Conservation (phyloP, 2,888 invertebrate species). For the Dendrolimus pini region DNA sequence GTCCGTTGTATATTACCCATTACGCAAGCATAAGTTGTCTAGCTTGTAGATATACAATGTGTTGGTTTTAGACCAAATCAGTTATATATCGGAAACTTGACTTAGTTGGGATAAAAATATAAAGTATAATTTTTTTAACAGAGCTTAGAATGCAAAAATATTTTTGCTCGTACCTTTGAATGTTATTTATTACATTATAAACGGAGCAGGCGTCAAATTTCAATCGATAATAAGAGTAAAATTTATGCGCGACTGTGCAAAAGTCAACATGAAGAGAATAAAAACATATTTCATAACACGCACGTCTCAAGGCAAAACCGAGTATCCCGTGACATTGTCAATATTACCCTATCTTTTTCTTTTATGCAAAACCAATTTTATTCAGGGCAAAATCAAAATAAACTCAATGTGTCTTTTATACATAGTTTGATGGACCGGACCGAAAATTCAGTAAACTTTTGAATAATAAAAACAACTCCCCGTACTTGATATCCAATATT, state of each 20-base stretch:
- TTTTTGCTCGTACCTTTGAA: too few species aligned
- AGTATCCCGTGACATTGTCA: constrained; percentile 30
- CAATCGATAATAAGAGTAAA: background rate
- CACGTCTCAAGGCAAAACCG: constrained; percentile 22
- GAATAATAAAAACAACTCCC: constrained; percentile 65
- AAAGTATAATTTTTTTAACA: too few species aligned
- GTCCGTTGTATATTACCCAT: too few species aligned
- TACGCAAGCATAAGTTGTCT: too few species aligned
- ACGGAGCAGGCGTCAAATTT: too few species aligned
- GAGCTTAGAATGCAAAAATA: too few species aligned
- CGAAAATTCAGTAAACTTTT: constrained; percentile 44
- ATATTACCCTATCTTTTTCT: constrained; percentile 36
- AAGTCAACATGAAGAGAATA: constrained; percentile 5
- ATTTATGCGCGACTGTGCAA: background rate
- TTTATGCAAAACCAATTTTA: constrained; percentile 40
- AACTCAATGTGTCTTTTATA: constrained; percentile 43
- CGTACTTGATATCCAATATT: constrained; percentile 72
- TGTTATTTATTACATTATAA: too few species aligned
- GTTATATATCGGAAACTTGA: too few species aligned
- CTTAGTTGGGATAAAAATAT: too few species aligned
- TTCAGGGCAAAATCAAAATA: constrained; percentile 44
- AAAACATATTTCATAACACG: constrained; percentile 14
- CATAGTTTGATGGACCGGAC: constrained; percentile 28
- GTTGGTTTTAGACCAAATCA: too few species aligned
- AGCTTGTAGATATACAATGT: too few species aligned